phyloP scores from a whole-genome alignment of 2,113 vertebrate genomes.

The Rhinoderma darwinii region DNA sequence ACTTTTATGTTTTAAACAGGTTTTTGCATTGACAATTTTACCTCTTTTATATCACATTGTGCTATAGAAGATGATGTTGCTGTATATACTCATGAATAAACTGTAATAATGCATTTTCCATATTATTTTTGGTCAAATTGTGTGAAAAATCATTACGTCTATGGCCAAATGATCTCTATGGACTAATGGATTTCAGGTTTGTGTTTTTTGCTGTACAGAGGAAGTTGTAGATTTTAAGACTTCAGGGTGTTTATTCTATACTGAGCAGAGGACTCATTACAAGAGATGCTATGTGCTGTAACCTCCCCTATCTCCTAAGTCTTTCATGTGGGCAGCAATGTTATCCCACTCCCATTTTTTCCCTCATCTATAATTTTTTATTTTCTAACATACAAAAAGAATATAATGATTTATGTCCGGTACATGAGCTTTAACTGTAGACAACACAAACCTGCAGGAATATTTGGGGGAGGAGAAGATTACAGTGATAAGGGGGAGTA shows the following conservation, averaged over 20 bases:
- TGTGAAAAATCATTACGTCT: neutral
- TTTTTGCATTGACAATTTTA: neutral
- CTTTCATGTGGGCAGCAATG: slow-evolving; percentile 70
- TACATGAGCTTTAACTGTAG: slow-evolving; percentile 63
- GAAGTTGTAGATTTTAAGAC: slow-evolving; percentile 40
- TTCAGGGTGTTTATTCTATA: slow-evolving; percentile 41
- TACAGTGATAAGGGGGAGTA: neutral
- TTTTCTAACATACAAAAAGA: slow-evolving; percentile 42
- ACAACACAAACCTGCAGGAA: slow-evolving; percentile 59
- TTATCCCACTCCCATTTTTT: slow-evolving; percentile 52
- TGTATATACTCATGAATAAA: neutral
- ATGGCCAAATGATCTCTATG: neutral
- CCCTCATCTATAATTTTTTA: slow-evolving; percentile 34
- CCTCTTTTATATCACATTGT: neutral
- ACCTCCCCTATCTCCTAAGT: slow-evolving; percentile 47
- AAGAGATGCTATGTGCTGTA: slow-evolving; percentile 54
- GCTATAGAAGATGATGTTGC: neutral
- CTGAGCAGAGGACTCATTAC: slow-evolving; percentile 59
- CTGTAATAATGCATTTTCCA: neutral
- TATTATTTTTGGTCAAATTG: neutral
- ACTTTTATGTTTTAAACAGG: neutral
- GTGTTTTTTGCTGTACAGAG: slow-evolving; percentile 14
- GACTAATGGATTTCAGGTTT: slow-evolving; percentile 45
- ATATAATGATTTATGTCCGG: slow-evolving; percentile 62
- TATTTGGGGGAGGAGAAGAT: neutral